Base-by-base conservation (phyloP, 2,797 vertebrate species). In the Dallia pectoralis region DNA sequence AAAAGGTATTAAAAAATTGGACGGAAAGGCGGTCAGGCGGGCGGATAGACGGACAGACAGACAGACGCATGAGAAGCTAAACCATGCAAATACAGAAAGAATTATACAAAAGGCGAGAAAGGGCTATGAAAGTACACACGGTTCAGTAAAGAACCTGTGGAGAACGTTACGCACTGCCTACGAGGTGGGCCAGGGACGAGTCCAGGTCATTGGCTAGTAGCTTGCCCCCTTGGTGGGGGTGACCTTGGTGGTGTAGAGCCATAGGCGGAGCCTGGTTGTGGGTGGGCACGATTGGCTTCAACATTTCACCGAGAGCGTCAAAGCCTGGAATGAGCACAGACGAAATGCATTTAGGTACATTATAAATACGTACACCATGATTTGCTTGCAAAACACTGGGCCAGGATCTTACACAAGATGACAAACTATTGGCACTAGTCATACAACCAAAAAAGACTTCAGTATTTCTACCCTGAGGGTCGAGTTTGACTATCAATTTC, bases 141-240 rank as follows among this genome's bases (percentile, higher is more conserved):
- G 12, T 27, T 15, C 12, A 63, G 29, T 22, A 33, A 51, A 56
- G 69, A 56, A 33, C 30, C 62, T 70, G 29, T 49, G 40, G 40
- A 9, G 8, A 25, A 59, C 25, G 18, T 49, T 61, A 92, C 94
- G 95, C 90, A 98, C 96, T 97, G 94, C 94, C 95, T 72, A 96
- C 92, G 64, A 96, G 91, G 88, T 94, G 96, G 80, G 94, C 93
- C 87, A 97, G 92, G 76, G 96, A 96, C 16, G 94, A 94, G 88
- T 97, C 95, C 0, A 96, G 94, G 87, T 96, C 95, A 49, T 91
- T 94, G 86, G 93, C 94, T 74, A 95, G 84, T 80, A 95, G 90
- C 88, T 93, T 95, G 65, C 92, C 91, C 44, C 88, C 91, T 3
- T 87, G 80, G 84, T 88, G 91, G 81, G 44, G 89, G 40, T 44